Conservation (phyloP, 2,888 invertebrate genomes). For the Druceiella hillmani region DNA sequence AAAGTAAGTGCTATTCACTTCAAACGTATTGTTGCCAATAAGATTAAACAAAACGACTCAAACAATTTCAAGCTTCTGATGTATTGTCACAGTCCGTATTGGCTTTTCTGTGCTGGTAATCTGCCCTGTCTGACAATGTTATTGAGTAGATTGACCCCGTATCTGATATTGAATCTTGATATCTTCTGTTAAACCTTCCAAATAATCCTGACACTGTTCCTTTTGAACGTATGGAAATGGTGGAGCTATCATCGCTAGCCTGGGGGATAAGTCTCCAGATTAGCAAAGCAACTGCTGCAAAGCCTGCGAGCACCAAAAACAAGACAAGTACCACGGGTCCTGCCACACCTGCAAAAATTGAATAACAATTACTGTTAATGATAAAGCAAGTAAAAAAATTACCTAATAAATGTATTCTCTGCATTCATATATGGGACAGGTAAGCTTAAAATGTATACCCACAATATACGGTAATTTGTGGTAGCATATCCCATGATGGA, state of each 20-base stretch:
- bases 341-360: slow-evolving; percentile 39
- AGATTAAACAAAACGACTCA: slow-evolving; percentile 14
- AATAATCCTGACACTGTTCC: slow-evolving; percentile 42
- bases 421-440: too few species aligned
- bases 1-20: too few species aligned
- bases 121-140: slow-evolving; percentile 45
- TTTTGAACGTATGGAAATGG: slow-evolving; percentile 41
- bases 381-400: too few species aligned
- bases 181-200: slow-evolving; percentile 30
- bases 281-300: slow-evolving; percentile 50
- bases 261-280: slow-evolving; percentile 54
- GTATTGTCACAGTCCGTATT: slow-evolving; percentile 41
- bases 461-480: too few species aligned
- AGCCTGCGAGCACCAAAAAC: slow-evolving; percentile 53
- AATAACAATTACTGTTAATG: too few species aligned
- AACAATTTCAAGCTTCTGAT: slow-evolving; percentile 40
- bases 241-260: slow-evolving; percentile 46
- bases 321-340: slow-evolving; percentile 50
- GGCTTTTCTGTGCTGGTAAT: slow-evolving; percentile 33
- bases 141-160: slow-evolving; percentile 47
- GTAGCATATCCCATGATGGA: too few species aligned
- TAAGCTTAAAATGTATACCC: too few species aligned
- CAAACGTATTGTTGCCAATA: too few species aligned
- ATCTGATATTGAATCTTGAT: slow-evolving; percentile 44
- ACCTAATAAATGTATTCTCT: too few species aligned